Base-by-base conservation (phyloP, 1,140 invertebrate species). In the Brachionus asplanchnoidis region DNA sequence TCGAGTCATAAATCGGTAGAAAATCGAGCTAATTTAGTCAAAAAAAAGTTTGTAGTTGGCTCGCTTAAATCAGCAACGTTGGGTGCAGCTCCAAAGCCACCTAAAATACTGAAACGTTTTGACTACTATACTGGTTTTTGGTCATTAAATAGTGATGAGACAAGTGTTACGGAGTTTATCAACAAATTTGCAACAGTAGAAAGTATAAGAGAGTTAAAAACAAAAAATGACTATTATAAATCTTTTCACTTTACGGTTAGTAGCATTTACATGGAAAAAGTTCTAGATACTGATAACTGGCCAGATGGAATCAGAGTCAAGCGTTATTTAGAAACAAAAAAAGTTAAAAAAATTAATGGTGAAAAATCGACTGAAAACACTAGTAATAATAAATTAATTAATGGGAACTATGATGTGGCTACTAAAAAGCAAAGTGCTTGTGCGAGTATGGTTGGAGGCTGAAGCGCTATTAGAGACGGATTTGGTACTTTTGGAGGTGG, bases 131-230 rank as follows among this genome's bases (percentile, higher is more conserved):
- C 65, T 68, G 65, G 65, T 68, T 68, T 68, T 68, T 68, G 65
- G 65, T 68, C 65, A 32, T 68, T 68, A 68, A 68, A 68, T 68
- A 68, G 65, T 68, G 65, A 68, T 68, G 65, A 32, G 65, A 14
- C 23, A 68, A 68, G 65, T 68, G 3, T 32, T 12, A 68, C 9
- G 14, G 65, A 68, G 26, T 68, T 32, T 36, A 68, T 32, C 11
- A 68, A n/a, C 28, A 68, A n/a, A 36, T 68, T 68, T 68, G 26
- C 65, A 26, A 36, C 8, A 68, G 65, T 68, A 36, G 65, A 68
- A 68, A 32, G 14, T 68, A 68, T 68, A 26, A 68, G n/a, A 36
- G 65, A 68, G 14, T n/a, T 68, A 26, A 68, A 36, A 68, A 68
- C 65, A 32, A 68, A 68, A 68, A 32, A 2, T 32, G 26, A 32